Base-by-base conservation (phyloP, 2,113 vertebrate genomes). In the Sylvietta virens region DNA sequence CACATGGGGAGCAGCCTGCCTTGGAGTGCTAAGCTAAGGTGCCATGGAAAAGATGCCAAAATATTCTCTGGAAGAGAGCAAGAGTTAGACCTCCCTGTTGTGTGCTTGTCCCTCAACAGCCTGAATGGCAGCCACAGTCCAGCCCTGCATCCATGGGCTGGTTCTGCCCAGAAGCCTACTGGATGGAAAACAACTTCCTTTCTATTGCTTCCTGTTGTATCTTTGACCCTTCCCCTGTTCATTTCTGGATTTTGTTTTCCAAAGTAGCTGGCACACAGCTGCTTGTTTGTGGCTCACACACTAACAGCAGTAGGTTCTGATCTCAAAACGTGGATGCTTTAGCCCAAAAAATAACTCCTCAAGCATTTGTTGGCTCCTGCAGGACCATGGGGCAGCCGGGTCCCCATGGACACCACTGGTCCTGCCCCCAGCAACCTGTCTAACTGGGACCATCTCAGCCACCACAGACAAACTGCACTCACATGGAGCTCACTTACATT, bases 371-470 rank as follows among this genome's bases (percentile, higher is more conserved):
- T 37, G 42, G 16, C 70, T 90, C 27, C 61, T 84, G 60, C 22
- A 51, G 64, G 44, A n/a, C 33, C 0, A 0, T 18, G 51, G 22
- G 20, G 15, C 50, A 66, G 51, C 37, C 5, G 0, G 27, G 42
- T 35, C 40, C 51, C 58, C 84, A 13, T 0, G 5, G 45, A 15
- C 39, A 20, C 17, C 11, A 11, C 65, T 39, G 84, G 39, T 56
- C 50, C 74, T 57, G 54, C 62, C 60, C n/a, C 24, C 47, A 73
- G 67, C 35, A 61, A 58, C 50, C 42, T 1, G 0, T 44, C 35
- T 14, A 26, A 20, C 54, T n/a, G 3, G 3, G 45, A 45, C 4
- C 0, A 51, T 80, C 6, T 3, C 66, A 51, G 64, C 74, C 71
- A 28, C 9, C 1, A 79, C 78, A 77, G 81, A 54, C 87, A 70